Evolutionary conservation across 2,113 vertebrate species (phyloP).

Genomic region (Cebidichthys violaceus): DNA sequence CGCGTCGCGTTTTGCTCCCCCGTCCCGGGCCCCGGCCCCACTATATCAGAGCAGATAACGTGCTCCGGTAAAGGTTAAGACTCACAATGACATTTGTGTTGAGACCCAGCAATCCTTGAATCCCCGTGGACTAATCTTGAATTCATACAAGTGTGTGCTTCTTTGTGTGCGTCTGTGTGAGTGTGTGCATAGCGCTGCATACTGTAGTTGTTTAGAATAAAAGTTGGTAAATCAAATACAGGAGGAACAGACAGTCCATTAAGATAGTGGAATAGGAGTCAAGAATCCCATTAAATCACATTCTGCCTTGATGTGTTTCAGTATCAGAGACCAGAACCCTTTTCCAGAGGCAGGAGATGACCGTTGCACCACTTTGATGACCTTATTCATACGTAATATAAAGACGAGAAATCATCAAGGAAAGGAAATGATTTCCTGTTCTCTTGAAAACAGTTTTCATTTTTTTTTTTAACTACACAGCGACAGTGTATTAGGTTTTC

Average conservation of each 20-base stretch:
- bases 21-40: slow-evolving; percentile 55
- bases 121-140: slow-evolving; percentile 67
- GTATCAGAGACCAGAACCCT: slow-evolving; percentile 15
- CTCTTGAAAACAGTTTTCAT: slow-evolving; percentile 24
- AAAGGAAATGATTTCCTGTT: slow-evolving; percentile 33
- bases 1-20: slow-evolving; percentile 65
- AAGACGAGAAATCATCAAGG: slow-evolving; percentile 7
- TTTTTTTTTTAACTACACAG: slow-evolving; percentile 8
- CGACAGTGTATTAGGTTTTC: slow-evolving; percentile 35
- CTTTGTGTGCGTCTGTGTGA: slow-evolving; percentile 17
- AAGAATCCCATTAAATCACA: slow-evolving; percentile 60
- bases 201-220: slow-evolving; percentile 52
- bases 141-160: slow-evolving; percentile 53
- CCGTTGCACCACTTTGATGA: slow-evolving; percentile 22
- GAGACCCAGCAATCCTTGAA: slow-evolving; percentile 74
- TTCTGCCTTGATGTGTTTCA: slow-evolving; percentile 33
- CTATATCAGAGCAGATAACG: slow-evolving; percentile 85
- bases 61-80: slow-evolving; percentile 84
- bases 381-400: slow-evolving; percentile 21
- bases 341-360: slow-evolving; percentile 40
- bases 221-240: slow-evolving; percentile 62
- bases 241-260: slow-evolving; percentile 41
- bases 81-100: slow-evolving; percentile 85
- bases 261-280: slow-evolving; percentile 49
- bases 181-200: background rate